These are phyloP conservation scores for Drosophila sordidula DNA, from an alignment of 2,888 invertebrate genomes.

Conservation along the genomic window DNA sequence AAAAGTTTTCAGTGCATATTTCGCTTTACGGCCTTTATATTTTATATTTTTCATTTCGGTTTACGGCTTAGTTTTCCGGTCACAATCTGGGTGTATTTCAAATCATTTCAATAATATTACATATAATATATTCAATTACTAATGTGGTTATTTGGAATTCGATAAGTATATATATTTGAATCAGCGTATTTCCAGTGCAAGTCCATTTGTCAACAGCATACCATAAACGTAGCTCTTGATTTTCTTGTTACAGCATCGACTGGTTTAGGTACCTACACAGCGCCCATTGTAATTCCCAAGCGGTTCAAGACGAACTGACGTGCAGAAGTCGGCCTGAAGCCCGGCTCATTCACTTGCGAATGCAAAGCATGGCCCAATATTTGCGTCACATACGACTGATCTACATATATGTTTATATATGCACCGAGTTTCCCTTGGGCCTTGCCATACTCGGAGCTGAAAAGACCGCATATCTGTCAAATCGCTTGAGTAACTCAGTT, in stretches of 20 bases:
- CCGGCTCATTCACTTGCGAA: constrained; percentile 13
- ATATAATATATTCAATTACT: too few relatives aligned
- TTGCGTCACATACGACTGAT: constrained; percentile 19
- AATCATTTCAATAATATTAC: too few relatives aligned
- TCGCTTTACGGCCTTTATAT: too few relatives aligned
- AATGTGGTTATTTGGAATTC: too few relatives aligned
- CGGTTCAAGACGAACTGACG: constrained; percentile 5
- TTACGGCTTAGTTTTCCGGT: too few relatives aligned
- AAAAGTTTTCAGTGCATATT: too few relatives aligned
- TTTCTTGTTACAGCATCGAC: neutral
- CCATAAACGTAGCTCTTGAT: neutral
- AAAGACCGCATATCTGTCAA: neutral
- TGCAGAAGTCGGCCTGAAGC: neutral
- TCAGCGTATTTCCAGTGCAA: neutral
- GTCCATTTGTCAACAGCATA: neutral
- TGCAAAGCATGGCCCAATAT: constrained; percentile 60
- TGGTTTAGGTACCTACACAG: neutral
- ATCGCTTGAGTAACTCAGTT: neutral
- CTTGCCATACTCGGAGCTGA: neutral
- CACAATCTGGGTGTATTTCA: too few relatives aligned
- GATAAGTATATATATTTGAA: too few relatives aligned
- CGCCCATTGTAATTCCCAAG: neutral
- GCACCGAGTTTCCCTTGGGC: constrained; percentile 15
- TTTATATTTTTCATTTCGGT: too few relatives aligned
- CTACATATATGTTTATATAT: constrained; percentile 3